phyloP scores from a whole-genome alignment of 2,888 invertebrate species.

The Synanthedon formicaeformis region DNA sequence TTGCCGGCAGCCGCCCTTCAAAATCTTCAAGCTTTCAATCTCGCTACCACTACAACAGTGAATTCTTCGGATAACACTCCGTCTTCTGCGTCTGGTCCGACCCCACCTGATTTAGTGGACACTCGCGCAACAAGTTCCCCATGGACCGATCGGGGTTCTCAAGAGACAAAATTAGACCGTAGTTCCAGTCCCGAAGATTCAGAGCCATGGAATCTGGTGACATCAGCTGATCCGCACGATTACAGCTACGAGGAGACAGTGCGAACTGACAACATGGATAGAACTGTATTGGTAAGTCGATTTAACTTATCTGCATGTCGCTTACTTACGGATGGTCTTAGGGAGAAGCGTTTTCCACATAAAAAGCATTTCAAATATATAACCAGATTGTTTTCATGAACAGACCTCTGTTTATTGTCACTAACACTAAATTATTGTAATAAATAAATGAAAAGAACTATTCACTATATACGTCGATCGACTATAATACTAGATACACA shows the following conservation, averaged over 20 bases:
- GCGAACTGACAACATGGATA: slow-evolving; percentile 48
- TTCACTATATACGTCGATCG: no score
- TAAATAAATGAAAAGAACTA: no score
- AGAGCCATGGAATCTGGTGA: slow-evolving; percentile 50
- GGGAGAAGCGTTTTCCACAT: no score
- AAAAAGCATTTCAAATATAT: no score
- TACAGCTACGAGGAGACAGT: slow-evolving; percentile 58
- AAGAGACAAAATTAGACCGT: slow-evolving; percentile 41
- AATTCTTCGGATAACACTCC: slow-evolving; percentile 48
- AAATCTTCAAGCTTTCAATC: slow-evolving; percentile 52
- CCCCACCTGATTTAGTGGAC: slow-evolving; percentile 51
- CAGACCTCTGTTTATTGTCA: no score
- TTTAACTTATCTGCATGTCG: not conserved
- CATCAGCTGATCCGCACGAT: slow-evolving; percentile 42
- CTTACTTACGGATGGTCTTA: no score
- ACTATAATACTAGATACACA: no score
- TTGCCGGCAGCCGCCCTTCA: slow-evolving; percentile 57
- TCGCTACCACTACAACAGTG: slow-evolving; percentile 34
- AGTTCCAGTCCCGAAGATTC: slow-evolving; percentile 51
- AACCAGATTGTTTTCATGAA: no score
- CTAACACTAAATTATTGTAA: no score
- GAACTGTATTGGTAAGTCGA: slow-evolving; percentile 58
- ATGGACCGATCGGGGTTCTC: slow-evolving; percentile 42
- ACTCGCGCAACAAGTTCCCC: slow-evolving; percentile 46
- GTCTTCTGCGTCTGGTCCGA: slow-evolving; percentile 34